Evolutionary conservation across 1,140 invertebrate species (phyloP).

Genomic region (Cherax quadricarinatus): DNA sequence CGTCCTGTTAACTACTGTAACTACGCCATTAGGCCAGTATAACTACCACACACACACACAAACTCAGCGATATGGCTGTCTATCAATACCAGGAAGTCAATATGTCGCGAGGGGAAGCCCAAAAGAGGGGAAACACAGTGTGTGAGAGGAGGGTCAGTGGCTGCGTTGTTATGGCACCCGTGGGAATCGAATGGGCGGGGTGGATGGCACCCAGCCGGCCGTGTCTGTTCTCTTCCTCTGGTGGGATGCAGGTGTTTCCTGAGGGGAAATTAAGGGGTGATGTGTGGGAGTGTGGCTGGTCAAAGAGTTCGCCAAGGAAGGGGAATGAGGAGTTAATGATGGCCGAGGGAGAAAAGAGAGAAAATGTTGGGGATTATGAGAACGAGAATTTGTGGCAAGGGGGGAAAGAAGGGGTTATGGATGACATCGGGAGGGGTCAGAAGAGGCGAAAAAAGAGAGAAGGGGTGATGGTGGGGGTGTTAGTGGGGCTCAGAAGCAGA

Average conservation of each 20-base stretch:
- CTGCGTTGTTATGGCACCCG: neutral
- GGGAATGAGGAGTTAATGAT: neutral
- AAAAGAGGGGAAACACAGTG: neutral
- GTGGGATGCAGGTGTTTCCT: neutral
- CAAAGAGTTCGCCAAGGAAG: neutral
- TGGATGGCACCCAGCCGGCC: neutral
- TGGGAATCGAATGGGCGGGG: slow-evolving; percentile 3
- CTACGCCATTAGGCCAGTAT: neutral
- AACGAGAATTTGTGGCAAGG: neutral
- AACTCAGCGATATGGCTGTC: neutral
- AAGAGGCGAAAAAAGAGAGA: too few species aligned
- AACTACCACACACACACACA: neutral
- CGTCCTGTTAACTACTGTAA: neutral
- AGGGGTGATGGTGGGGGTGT: neutral
- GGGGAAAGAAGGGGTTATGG: neutral
- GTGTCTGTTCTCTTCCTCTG: neutral
- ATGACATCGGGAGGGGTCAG: too few species aligned
- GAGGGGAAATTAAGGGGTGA: neutral
- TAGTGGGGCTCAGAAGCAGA: neutral
- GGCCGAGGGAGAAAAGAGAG: neutral
- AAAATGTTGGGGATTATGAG: too few species aligned
- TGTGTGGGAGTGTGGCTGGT: neutral
- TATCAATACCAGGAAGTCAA: neutral
- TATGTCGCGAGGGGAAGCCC: neutral
- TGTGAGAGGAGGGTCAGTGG: neutral